phyloP scores from a whole-genome alignment of 2,113 vertebrate genomes.

The Stegostoma tigrinum region DNA sequence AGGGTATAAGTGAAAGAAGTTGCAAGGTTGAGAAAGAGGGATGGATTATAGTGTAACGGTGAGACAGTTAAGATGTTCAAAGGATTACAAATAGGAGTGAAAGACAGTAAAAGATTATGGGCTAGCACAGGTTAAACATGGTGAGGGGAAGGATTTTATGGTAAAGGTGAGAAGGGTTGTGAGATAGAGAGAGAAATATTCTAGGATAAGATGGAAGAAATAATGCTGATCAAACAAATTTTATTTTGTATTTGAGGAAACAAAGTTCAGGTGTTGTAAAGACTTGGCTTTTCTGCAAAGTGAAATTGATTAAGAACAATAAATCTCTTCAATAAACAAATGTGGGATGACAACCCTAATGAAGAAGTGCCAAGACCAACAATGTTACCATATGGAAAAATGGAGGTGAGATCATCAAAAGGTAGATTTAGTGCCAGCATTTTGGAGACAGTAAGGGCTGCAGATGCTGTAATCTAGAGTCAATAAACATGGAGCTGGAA shows the following conservation, averaged over 20 bases:
- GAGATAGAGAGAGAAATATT: background rate
- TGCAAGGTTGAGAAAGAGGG: background rate
- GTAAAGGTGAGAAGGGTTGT: background rate
- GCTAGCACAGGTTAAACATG: background rate
- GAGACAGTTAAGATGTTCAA: background rate
- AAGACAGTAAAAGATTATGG: background rate
- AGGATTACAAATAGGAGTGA: background rate
- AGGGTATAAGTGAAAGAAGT: background rate
- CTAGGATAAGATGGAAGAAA: background rate
- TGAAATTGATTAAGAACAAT: too few relatives aligned
- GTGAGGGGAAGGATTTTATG: background rate
- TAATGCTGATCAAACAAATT: background rate
- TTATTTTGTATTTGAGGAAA: background rate
- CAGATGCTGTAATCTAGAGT: too few relatives aligned
- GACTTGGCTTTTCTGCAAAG: background rate
- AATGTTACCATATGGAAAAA: too few relatives aligned
- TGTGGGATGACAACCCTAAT: too few relatives aligned
- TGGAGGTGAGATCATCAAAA: too few relatives aligned
- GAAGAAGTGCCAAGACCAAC: too few relatives aligned
- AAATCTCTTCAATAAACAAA: too few relatives aligned
- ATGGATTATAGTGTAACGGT: background rate
- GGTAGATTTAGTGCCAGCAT: too few relatives aligned
- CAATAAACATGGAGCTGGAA: too few relatives aligned
- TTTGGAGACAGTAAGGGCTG: too few relatives aligned
- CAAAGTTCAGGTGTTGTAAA: background rate